Evolutionary conservation across 1,140 invertebrate species (phyloP), one percentile per base, ranked within the genome.

Genomic region (Cyrtorhinus lividipennis): DNA sequence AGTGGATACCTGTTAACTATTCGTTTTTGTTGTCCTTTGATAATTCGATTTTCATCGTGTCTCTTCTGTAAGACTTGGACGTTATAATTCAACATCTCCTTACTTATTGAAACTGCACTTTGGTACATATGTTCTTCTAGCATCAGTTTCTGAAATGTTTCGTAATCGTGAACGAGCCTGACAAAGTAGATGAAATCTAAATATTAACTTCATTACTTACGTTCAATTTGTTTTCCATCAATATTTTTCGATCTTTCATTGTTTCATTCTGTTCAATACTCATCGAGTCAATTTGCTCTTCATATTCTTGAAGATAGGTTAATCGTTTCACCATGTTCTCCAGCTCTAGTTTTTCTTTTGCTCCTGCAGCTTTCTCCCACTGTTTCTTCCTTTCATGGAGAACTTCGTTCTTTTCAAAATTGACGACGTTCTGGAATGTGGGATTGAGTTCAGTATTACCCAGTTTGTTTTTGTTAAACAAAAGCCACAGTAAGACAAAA

Each of bases 101-200:
- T 30, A n/a, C 27, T 59, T 2, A 59, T 59, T 15, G 38, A n/a
- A 3, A 25, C 24, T 8, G 27, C 27, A 30, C 27, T 59, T 30
- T 30, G 24, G 23, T 27, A 27, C 24, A n/a, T n/a, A 30, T 30
- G n/a, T 26, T 27, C 24, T 59, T 59, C 26, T 18, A 59, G 12
- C 2, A n/a, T 59, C n/a, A 59, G 18, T 59, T 59, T 59, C 58
- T 59, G 26, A 30, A 59, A 59, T n/a, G n/a, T n/a, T n/a, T n/a
- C n/a, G n/a, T n/a, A n/a, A n/a, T n/a, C n/a, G n/a, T n/a, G n/a
- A n/a, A n/a, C n/a, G n/a, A n/a, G n/a, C n/a, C n/a, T n/a, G n/a
- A n/a, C n/a, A n/a, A n/a, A n/a, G n/a, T n/a, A n/a, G n/a, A n/a
- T n/a, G n/a, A n/a, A n/a, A n/a, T n/a, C n/a, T n/a, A n/a, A n/a